Conservation (phyloP, 2,888 invertebrate genomes). For the Polydrusus cervinus region DNA sequence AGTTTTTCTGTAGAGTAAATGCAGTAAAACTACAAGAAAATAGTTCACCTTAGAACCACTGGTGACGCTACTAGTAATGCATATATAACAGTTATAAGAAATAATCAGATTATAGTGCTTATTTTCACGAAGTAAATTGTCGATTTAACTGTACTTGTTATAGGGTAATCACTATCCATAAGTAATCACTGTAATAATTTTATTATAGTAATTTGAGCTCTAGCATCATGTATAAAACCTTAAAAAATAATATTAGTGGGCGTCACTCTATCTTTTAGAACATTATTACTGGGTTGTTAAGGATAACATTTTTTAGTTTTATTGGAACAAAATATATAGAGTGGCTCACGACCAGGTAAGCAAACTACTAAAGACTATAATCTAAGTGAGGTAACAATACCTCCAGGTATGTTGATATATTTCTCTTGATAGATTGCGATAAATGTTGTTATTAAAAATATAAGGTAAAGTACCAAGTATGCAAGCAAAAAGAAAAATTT, state of each 20-base stretch:
- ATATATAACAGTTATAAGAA: constrained; percentile 28
- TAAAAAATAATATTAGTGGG: constrained; percentile 19
- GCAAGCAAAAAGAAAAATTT: no score
- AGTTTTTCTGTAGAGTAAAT: no score
- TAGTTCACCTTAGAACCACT: no score
- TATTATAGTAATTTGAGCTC: constrained; percentile 28
- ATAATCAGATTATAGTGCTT: constrained; percentile 11
- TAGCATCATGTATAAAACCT: constrained; percentile 2
- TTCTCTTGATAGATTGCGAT: not conserved
- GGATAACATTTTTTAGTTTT: constrained; percentile 4
- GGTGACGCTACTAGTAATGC: not conserved
- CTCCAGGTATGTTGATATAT: not conserved
- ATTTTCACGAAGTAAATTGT: constrained; percentile 28
- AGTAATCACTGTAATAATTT: constrained; percentile 35
- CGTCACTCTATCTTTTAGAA: not conserved
- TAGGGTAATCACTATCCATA: constrained; percentile 17
- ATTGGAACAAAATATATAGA: constrained; percentile 19
- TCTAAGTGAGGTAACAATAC: not conserved
- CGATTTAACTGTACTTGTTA: constrained; percentile 33
- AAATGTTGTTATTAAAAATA: no score
- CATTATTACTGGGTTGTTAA: constrained; percentile 2
- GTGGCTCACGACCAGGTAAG: not conserved
- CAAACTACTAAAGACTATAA: not conserved
- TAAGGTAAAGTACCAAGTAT: no score
- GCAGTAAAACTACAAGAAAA: no score